Conservation (phyloP, 2,888 invertebrate genomes). For the Pseudococcus viburni region DNA sequence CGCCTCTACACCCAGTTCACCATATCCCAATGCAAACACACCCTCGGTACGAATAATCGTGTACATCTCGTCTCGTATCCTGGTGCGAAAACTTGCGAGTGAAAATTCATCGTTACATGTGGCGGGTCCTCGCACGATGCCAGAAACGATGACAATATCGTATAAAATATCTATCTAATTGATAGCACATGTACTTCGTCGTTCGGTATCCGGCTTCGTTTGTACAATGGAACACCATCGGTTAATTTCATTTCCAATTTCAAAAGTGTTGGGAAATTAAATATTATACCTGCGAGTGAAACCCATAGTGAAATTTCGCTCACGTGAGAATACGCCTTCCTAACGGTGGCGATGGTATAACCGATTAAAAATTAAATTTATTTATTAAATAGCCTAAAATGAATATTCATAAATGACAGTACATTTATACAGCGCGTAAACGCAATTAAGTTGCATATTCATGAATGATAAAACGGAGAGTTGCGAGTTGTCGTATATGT, state of each 20-base stretch:
- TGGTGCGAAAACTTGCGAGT: background rate
- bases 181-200: background rate
- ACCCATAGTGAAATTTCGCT: background rate
- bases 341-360: background rate
- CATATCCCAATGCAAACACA: background rate
- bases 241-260: no score
- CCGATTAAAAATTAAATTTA: conserved; percentile 36
- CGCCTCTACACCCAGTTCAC: background rate
- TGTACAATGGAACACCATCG: background rate
- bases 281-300: background rate
- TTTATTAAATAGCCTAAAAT: conserved; percentile 40
- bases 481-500: background rate
- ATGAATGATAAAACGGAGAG: conserved; percentile 28
- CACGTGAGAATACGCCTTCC: conserved; percentile 14
- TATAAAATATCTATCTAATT: conserved; percentile 5
- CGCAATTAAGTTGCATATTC: conserved; percentile 35
- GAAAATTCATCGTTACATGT: conserved; percentile 15
- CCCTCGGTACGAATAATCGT: background rate
- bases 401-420: conserved; percentile 38
- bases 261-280: conserved; percentile 3
- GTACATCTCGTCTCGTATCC: background rate
- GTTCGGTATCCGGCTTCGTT: background rate
- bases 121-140: background rate
- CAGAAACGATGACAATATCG: conserved; percentile 19
- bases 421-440: conserved; percentile 8